Evolutionary conservation across 2,797 vertebrate genomes (phyloP).

Genomic region (Masticophis lateralis): DNA sequence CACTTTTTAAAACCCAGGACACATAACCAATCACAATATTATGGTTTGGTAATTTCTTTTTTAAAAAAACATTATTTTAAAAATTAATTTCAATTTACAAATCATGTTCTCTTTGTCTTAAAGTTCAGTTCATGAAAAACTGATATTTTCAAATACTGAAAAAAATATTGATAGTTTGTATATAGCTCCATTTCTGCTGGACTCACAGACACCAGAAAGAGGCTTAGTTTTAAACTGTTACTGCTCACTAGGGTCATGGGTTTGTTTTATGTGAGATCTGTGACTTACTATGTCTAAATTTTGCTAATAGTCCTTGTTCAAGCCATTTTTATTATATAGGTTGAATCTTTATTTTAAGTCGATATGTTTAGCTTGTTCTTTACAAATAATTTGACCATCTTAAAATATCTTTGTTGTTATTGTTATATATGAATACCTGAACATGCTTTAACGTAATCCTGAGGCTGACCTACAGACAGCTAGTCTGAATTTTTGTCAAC

Average conservation of each 20-base stretch:
- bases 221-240: neutral
- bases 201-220: neutral
- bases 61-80: neutral
- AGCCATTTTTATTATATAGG: conserved; percentile 8
- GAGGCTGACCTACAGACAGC: neutral
- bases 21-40: neutral
- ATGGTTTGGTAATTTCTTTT: neutral
- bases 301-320: conserved; percentile 1
- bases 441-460: conserved; percentile 48
- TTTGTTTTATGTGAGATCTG: neutral
- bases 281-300: conserved; percentile 8
- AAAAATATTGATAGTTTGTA: neutral
- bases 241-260: neutral
- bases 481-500: neutral
- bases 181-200: neutral
- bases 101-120: neutral
- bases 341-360: conserved; percentile 35
- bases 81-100: neutral
- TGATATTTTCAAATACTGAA: conserved; percentile 9
- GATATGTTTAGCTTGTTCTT: neutral
- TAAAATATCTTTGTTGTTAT: neutral
- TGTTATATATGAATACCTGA: conserved; percentile 47
- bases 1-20: neutral
- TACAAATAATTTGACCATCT: conserved; percentile 30
- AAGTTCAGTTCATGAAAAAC: conserved; percentile 11